These are phyloP conservation scores for Patella vulgata DNA, from an alignment of 1,140 invertebrate species.

Conservation along the genomic window DNA sequence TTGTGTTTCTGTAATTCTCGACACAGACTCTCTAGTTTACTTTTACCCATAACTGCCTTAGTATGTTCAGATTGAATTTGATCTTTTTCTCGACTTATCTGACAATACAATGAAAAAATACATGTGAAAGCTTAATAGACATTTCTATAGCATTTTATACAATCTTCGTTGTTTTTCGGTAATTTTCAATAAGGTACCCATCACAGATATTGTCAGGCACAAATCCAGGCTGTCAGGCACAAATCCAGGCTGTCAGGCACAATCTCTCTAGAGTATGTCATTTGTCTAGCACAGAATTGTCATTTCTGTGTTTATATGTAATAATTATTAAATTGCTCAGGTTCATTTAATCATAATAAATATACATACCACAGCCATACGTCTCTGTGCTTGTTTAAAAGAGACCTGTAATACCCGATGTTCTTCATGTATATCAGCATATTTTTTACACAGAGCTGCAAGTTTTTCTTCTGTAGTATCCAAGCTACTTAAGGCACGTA, in stretches of 20 bases:
- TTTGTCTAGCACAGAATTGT: too few species aligned
- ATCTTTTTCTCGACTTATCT: constrained; percentile 81
- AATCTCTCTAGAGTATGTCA: neutral
- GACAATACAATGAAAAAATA: constrained; percentile 15
- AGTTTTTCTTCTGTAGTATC: constrained; percentile 81
- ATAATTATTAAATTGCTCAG: too few species aligned
- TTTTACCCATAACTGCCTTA: constrained; percentile 82
- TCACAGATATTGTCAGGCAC: too few species aligned
- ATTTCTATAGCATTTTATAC: too few species aligned
- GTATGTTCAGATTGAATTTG: constrained; percentile 84
- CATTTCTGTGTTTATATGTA: too few species aligned
- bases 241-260: neutral
- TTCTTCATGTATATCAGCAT: constrained; percentile 82
- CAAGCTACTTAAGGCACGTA: constrained; percentile 77
- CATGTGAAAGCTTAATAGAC: too few species aligned
- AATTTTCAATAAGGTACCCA: neutral
- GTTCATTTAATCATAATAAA: too few species aligned
- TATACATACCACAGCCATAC: constrained; percentile 53
- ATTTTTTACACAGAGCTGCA: constrained; percentile 77
- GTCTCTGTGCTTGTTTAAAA: constrained; percentile 60
- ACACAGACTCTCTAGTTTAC: constrained; percentile 86
- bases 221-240: neutral
- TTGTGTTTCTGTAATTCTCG: constrained; percentile 91
- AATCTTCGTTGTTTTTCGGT: too few species aligned
- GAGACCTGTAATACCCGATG: constrained; percentile 75